phyloP scores from a whole-genome alignment of 2,888 invertebrate species.

The Notodonta dromedarius region DNA sequence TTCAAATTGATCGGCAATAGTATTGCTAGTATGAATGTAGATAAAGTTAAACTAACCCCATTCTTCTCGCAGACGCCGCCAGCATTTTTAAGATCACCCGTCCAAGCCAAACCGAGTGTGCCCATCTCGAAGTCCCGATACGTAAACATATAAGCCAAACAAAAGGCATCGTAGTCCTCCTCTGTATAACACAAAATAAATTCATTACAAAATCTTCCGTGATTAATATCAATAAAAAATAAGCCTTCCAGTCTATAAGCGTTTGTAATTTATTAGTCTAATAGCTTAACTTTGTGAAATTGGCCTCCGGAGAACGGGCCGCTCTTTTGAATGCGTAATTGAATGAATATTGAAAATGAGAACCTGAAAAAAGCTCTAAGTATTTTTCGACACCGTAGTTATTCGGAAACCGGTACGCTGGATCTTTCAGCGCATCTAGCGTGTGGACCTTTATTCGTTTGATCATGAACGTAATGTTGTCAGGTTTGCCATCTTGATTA shows the following conservation, averaged over 20 bases:
- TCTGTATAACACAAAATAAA: slow-evolving; percentile 84
- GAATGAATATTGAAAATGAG: slow-evolving; percentile 30
- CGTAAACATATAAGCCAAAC: slow-evolving; percentile 99
- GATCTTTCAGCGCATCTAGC: slow-evolving; percentile 92
- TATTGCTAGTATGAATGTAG: too few species aligned
- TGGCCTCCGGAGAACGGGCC: slow-evolving; percentile 35
- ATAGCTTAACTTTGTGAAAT: slow-evolving; percentile 40
- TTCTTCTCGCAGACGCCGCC: slow-evolving; percentile 99
- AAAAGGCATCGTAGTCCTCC: slow-evolving; percentile 99
- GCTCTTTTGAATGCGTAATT: slow-evolving; percentile 41
- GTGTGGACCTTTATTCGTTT: slow-evolving; percentile 98
- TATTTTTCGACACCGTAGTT: slow-evolving; percentile 99
- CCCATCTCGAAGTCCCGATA: slow-evolving; percentile 98
- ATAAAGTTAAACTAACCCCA: slow-evolving; percentile 86
- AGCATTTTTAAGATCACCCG: slow-evolving; percentile 97
- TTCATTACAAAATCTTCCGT: slow-evolving; percentile 20
- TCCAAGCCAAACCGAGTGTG: slow-evolving; percentile 98
- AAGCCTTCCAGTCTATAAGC: slow-evolving; percentile 30
- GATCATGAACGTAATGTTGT: slow-evolving; percentile 98
- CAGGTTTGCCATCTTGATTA: slow-evolving; percentile 95
- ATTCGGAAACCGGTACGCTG: slow-evolving; percentile 94
- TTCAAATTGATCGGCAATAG: too few species aligned
- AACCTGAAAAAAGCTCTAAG: slow-evolving; percentile 97
- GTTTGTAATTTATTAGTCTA: slow-evolving; percentile 47
- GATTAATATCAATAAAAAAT: slow-evolving; percentile 24